Conservation (phyloP, 2,113 vertebrate genomes). For the Heterotis niloticus region DNA sequence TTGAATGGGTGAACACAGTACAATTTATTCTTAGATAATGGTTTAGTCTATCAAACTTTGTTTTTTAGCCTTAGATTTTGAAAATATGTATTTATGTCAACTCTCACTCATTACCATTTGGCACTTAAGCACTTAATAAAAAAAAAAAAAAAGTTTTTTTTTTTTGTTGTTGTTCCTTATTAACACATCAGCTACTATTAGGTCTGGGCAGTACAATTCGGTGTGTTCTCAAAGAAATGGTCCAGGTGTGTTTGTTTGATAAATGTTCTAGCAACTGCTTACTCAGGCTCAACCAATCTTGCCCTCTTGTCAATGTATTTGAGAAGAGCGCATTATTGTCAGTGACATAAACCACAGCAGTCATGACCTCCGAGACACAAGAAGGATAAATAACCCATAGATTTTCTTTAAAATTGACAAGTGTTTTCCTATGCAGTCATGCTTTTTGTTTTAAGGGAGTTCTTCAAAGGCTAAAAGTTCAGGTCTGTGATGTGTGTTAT, state of each 20-base stretch:
- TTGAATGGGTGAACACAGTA: too few species aligned
- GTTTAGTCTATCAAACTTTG: too few species aligned
- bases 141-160: too few species aligned
- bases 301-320: constrained; percentile 68
- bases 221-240: too few species aligned
- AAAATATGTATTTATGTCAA: too few species aligned
- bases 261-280: constrained; percentile 60
- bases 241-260: not conserved
- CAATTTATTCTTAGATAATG: too few species aligned
- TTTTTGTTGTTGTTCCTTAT: too few species aligned
- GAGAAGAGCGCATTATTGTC: constrained; percentile 67
- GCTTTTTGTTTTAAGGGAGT: constrained; percentile 16
- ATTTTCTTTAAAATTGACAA: constrained; percentile 64
- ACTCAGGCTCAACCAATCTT: constrained; percentile 81
- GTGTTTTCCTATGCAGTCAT: constrained; percentile 12
- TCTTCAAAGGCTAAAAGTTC: constrained; percentile 17
- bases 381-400: constrained; percentile 66
- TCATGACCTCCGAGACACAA: constrained; percentile 69
- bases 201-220: too few species aligned
- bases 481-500: constrained; percentile 1
- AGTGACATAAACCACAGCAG: constrained; percentile 73
- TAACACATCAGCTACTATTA: too few species aligned
- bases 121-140: too few species aligned
- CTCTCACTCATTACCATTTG: too few species aligned
- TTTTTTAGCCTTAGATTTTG: too few species aligned